Evolutionary conservation across 2,888 invertebrate genomes (phyloP), one percentile per base, ranked within the genome.

Genomic region (Halictus ligatus): DNA sequence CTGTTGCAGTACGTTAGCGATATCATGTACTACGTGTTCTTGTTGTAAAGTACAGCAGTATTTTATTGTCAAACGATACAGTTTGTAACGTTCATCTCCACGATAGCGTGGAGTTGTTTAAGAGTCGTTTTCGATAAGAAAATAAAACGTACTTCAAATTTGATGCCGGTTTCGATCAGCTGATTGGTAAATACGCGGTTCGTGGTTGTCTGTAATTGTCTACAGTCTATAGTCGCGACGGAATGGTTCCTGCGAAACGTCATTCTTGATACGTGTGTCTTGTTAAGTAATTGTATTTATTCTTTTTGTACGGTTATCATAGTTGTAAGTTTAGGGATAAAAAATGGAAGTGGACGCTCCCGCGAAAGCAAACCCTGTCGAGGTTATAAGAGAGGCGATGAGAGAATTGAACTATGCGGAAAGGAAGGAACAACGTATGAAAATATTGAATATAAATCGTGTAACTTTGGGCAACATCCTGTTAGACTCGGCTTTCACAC

Each of bases 341-440:
- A 54, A 12, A 15, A 86, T 81, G 77, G 81, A 86, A 67, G 21
- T 75, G 43, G 71, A 64, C 18, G 71, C 46, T 43, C 21, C 78
- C 18, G 35, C 48, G 5, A 75, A 76, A n/a, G 43, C 78, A 15
- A 50, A 79, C 3, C 58, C 81, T 15, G 69, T 92, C 3, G 87
- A 92, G 58, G 67, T 69, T 64, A 80, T 93, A 18, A 92, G 95
- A 12, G 90, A 91, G 58, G 88, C 88, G 84, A 75, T 93, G 12
- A 89, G 94, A 40, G 91, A 92, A 71, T 69, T 85, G 46, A 75
- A 88, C 18, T 78, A 75, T 12, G 71, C 73, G 0, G 92, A 91
- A n/a, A 92, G 94, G 82, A 94, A 91, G 77, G 75, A 88, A 43
- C 81, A 89, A 58, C 93, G 95, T 15, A 79, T 75, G 15, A 81